phyloP scores from a whole-genome alignment of 1,140 invertebrate species.

The Aphidius ervi region DNA sequence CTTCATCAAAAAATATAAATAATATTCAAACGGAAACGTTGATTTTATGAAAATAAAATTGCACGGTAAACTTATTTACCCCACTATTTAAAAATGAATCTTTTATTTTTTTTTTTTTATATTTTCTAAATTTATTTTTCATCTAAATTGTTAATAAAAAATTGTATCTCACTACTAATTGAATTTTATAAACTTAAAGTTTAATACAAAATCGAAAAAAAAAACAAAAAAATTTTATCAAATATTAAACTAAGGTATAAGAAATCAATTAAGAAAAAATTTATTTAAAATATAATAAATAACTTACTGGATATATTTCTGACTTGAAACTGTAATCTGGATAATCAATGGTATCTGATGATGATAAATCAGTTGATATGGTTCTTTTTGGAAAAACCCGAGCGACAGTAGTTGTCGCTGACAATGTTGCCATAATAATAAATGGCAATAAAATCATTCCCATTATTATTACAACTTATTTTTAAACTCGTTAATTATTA shows the following conservation, averaged over 20 bases:
- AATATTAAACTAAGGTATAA: no score
- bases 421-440: slow-evolving; percentile 17
- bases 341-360: slow-evolving; percentile 23
- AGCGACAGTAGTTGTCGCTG: slow-evolving; percentile 11
- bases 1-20: no score
- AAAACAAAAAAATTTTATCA: no score
- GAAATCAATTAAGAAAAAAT: background rate
- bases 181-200: no score
- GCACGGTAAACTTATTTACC: slow-evolving; percentile 2
- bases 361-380: slow-evolving; percentile 11
- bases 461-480: slow-evolving; percentile 11
- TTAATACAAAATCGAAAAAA: no score
- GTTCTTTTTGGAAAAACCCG: slow-evolving; percentile 19
- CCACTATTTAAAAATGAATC: no score
- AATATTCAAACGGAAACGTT: background rate
- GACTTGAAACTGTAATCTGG: slow-evolving; percentile 20
- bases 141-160: no score
- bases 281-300: background rate
- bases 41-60: background rate
- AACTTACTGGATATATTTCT: slow-evolving; percentile 32
- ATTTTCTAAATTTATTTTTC: no score
- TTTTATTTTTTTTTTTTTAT: no score
- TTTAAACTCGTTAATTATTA: no score
- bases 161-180: no score
- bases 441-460: slow-evolving; percentile 16